A percentile compares a stretch with the other conserved stretches of the same genome.
phyloP scores from a whole-genome alignment of 2,797 vertebrate species.

The Xiphorhynchus erythropygius region DNA sequence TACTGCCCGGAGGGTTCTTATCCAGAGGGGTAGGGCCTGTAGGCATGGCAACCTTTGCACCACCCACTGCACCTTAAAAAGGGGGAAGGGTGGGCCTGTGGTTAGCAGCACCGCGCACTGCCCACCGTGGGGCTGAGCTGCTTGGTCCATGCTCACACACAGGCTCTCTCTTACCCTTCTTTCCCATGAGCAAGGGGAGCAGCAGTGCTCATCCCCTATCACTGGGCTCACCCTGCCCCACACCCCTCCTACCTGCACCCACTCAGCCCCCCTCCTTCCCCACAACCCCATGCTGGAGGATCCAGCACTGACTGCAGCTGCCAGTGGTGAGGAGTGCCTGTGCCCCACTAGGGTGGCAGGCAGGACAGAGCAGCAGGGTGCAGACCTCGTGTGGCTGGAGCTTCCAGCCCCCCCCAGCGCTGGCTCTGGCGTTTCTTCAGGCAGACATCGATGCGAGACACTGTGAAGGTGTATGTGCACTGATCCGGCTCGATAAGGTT shows the following conservation, averaged over 20 bases:
- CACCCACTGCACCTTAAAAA: conserved; percentile 99
- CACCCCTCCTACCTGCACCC: background rate
- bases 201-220: background rate
- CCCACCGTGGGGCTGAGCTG: background rate
- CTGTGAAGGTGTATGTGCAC: conserved; percentile 90
- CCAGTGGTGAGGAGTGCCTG: rapidly evolving
- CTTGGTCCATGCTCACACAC: background rate
- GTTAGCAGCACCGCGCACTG: conserved; percentile 78
- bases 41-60: conserved; percentile 96
- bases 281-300: background rate
- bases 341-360: background rate
- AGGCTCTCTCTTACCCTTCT: background rate
- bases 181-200: background rate
- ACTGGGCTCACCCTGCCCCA: background rate
- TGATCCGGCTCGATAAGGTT: conserved; percentile 95
- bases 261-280: background rate
- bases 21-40: conserved; percentile 91
- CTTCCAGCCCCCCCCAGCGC: conserved; percentile 95
- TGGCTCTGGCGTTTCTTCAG: conserved; percentile 97
- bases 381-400: conserved; percentile 97
- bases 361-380: conserved; percentile 78
- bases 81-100: conserved; percentile 87
- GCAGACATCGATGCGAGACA: conserved; percentile 89
- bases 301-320: background rate
- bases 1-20: conserved; percentile 88